Evolutionary conservation across 2,888 invertebrate species (phyloP), one percentile per base, ranked within the genome.

Genomic region (Magallana nippona): DNA sequence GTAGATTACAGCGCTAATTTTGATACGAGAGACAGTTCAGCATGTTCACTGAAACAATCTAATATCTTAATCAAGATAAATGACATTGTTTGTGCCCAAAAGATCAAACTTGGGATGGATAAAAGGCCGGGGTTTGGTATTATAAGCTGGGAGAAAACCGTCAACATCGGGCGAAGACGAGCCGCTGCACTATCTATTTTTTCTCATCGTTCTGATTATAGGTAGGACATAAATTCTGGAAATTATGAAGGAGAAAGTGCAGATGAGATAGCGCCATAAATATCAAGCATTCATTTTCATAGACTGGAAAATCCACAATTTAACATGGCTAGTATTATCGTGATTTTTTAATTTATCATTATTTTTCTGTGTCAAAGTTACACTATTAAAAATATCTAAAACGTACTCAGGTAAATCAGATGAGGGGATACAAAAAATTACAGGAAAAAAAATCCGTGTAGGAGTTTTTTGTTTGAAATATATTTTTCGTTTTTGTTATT

Each of bases 91-190:
- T 71, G 44, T 71, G 82, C 82, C 55, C 19, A 19, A 71, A 63
- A 82, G 82, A 82, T 82, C 82, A 82, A 82, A 82, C 63, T 55
- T n/a, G 13, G 82, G n/a, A 58, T 56, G 60, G 82, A 82, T 60
- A 63, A 82, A 82, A 82, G 56, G 71, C 60, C 27, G 32, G 22
- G 71, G 22, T 63, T 78, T 17, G 17, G 57, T 78, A 19, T 78
- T 57, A 62, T 78, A 81, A 78, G 71, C 62, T 44, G 44, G 78
- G 71, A 71, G 71, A 71, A 78, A 78, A 58, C 57, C 27, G 60
- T 78, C 58, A 82, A 82, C 82, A 78, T 32, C 22, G 56, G 79
- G 77, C 84, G 84, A 82, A 84, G 78, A 55, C 77, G 81, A 81
- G 32, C 22, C 71, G 71, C 22, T 15, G 27, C 32, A 71, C 71